These are phyloP conservation scores for Congeria kusceri DNA, from an alignment of 2,888 invertebrate species.

Conservation along the genomic window DNA sequence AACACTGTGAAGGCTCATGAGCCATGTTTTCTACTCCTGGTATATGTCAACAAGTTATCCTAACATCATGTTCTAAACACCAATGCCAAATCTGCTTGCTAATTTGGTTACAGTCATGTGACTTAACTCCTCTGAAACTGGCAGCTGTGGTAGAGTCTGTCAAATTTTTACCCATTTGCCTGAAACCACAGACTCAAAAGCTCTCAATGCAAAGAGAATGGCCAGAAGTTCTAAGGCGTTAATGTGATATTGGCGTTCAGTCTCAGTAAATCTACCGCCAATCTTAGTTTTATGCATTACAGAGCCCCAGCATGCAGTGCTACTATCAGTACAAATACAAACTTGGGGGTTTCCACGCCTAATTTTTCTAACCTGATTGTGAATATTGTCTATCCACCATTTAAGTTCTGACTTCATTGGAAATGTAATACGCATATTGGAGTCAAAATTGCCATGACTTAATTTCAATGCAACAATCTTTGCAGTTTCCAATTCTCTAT, in stretches of 20 bases:
- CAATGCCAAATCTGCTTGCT: constrained; percentile 23
- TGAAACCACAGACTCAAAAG: constrained; percentile 15
- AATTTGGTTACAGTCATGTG: background rate
- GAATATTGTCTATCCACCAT: constrained; percentile 54
- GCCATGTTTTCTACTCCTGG: constrained; percentile 10
- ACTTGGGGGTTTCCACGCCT: background rate
- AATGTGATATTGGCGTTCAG: constrained; percentile 40
- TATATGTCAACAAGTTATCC: constrained; percentile 27
- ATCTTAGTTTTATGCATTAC: background rate
- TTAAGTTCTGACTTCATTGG: constrained; percentile 35
- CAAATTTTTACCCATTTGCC: constrained; percentile 27
- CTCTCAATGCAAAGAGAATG: constrained; percentile 22
- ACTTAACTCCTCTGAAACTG: constrained; percentile 28
- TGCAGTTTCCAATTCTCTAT: constrained; percentile 38
- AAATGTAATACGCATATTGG: constrained; percentile 19
- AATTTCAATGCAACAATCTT: constrained; percentile 42
- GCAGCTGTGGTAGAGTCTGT: constrained; percentile 44
- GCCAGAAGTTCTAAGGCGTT: constrained; percentile 51
- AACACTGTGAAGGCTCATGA: constrained; percentile 1
- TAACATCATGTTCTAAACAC: constrained; percentile 20
- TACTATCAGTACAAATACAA: background rate
- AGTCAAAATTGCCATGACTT: constrained; percentile 37
- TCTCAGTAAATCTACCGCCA: constrained; percentile 22
- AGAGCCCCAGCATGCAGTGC: background rate
- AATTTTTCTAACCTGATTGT: constrained; percentile 27